A percentile compares a stretch with the other conserved stretches of the same genome.
phyloP scores from a whole-genome alignment of 2,888 invertebrate genomes.

The Glaucopsyche alexis region DNA sequence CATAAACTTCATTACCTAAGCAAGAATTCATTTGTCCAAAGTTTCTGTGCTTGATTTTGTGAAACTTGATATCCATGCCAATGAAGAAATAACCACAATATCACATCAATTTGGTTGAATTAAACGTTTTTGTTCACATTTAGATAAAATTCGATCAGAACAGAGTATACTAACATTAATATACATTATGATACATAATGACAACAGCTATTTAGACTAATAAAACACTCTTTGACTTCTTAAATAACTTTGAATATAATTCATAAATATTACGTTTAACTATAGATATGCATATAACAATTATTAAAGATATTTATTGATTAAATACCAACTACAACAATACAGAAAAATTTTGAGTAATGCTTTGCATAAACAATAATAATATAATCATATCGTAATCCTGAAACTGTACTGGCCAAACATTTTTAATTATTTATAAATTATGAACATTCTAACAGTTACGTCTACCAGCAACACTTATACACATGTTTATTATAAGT shows the following conservation, averaged over 20 bases:
- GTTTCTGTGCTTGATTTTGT: too few relatives aligned
- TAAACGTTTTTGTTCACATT: too few relatives aligned
- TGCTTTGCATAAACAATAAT: slow-evolving; percentile 25
- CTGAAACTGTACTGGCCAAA: slow-evolving; percentile 21
- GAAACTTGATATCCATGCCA: too few relatives aligned
- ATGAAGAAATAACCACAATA: too few relatives aligned
- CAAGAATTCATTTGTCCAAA: too few relatives aligned
- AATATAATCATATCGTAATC: not conserved
- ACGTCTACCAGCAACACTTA: slow-evolving; percentile 22
- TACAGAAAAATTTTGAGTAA: slow-evolving; percentile 2
- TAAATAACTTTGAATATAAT: not conserved
- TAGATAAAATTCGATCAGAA: too few relatives aligned
- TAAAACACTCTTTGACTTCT: not conserved
- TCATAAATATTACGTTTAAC: not conserved
- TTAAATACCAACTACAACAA: slow-evolving; percentile 5
- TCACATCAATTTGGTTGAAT: too few relatives aligned
- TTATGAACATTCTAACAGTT: not conserved
- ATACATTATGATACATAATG: not conserved
- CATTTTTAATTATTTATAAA: not conserved
- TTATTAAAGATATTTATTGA: slow-evolving; percentile 1
- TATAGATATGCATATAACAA: not conserved
- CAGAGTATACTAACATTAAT: too few relatives aligned
- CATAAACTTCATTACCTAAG: too few relatives aligned
- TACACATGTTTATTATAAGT: not conserved
- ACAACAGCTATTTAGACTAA: not conserved